These are phyloP conservation scores for Erynnis tages DNA, from an alignment of 2,888 invertebrate species.

Conservation along the genomic window DNA sequence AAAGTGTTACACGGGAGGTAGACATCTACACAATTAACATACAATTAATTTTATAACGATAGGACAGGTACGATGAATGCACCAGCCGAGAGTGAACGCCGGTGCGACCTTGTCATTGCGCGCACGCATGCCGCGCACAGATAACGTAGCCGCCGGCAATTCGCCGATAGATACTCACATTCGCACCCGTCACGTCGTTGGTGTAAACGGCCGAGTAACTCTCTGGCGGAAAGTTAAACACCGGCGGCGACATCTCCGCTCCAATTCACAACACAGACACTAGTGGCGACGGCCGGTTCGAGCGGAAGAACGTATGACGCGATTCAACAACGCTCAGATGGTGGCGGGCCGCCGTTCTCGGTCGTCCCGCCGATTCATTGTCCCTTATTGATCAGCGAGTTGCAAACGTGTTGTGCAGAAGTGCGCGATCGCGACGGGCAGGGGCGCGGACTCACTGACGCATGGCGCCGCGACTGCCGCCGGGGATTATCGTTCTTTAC, in stretches of 20 bases:
- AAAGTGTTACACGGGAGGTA: not conserved
- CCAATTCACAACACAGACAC: slow-evolving; percentile 47
- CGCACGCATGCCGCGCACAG: slow-evolving; percentile 51
- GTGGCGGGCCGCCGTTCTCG: slow-evolving; percentile 40
- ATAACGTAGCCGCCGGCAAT: slow-evolving; percentile 51
- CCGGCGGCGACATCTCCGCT: slow-evolving; percentile 54
- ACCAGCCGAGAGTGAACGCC: slow-evolving; percentile 40
- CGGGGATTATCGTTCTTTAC: slow-evolving; percentile 55
- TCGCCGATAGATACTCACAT: slow-evolving; percentile 62
- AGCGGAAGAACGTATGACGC: slow-evolving; percentile 26
- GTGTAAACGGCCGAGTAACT: slow-evolving; percentile 69
- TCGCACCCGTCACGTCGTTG: slow-evolving; percentile 53
- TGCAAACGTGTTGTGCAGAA: slow-evolving; percentile 42
- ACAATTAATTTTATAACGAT: slow-evolving; percentile 2
- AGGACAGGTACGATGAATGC: slow-evolving; percentile 69
- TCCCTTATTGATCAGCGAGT: slow-evolving; percentile 54
- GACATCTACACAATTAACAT: not conserved
- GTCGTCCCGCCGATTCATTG: slow-evolving; percentile 50
- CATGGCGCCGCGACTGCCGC: slow-evolving; percentile 34
- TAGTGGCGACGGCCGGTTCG: slow-evolving; percentile 19
- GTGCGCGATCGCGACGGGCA: slow-evolving; percentile 39
- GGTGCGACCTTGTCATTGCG: slow-evolving; percentile 62
- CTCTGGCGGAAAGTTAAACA: slow-evolving; percentile 71
- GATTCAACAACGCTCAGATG: slow-evolving; percentile 37
- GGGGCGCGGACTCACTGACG: slow-evolving; percentile 46